A percentile compares a stretch with the other conserved stretches of the same genome.
Conservation (phyloP, 2,113 vertebrate species). For the Eretmochelys imbricata region DNA sequence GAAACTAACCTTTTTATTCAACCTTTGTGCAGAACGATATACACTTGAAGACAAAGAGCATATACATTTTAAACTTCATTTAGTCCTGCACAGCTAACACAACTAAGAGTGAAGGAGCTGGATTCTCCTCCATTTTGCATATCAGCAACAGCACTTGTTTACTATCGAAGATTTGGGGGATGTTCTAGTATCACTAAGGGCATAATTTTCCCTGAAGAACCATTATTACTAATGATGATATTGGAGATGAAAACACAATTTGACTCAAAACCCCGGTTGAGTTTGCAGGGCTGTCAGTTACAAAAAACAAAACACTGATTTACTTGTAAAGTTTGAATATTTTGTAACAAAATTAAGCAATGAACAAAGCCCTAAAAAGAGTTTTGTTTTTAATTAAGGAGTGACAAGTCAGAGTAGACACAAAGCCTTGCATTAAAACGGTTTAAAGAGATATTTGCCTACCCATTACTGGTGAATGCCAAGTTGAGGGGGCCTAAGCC, state of each 20-base stretch:
- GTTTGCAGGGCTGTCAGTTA: background rate
- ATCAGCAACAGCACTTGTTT: background rate
- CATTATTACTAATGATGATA: background rate
- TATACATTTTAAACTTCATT: background rate
- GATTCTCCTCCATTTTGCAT: background rate
- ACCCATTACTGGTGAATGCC: background rate
- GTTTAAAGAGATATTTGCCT: background rate
- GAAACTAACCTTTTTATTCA: background rate
- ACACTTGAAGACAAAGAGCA: background rate
- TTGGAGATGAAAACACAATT: background rate
- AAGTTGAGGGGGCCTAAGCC: background rate
- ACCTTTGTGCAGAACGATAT: background rate
- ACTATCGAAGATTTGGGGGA: background rate
- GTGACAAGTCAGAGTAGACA: background rate
- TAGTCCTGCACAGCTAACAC: background rate
- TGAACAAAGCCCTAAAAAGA: background rate
- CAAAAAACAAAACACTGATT: background rate
- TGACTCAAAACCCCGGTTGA: background rate
- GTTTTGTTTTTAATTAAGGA: background rate
- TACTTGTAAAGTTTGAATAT: background rate
- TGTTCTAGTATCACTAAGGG: background rate
- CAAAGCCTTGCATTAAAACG: background rate
- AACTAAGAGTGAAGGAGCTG: background rate
- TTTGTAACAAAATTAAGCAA: background rate
- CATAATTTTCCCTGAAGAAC: fast-evolving